A percentile compares a stretch with the other conserved stretches of the same genome.
Conservation (phyloP, 2,888 invertebrate species). For the Dasysyrphus tricinctus region DNA sequence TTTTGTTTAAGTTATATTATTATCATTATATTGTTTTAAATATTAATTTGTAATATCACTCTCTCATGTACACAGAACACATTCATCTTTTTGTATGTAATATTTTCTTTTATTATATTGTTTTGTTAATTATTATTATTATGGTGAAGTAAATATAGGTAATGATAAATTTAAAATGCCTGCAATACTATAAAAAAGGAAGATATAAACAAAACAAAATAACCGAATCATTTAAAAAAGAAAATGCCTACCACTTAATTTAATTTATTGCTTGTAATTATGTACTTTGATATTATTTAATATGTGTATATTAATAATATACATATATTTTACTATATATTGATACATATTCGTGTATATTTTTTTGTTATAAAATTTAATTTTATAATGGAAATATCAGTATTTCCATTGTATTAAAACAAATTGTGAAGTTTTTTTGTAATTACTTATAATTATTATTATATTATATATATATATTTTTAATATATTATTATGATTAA, state of each 20-base stretch:
- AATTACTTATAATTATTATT: constrained; percentile 46
- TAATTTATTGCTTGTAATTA: constrained; percentile 72
- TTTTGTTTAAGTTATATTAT: constrained; percentile 16
- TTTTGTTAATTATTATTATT: constrained; percentile 5
- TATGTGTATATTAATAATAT: constrained; percentile 45
- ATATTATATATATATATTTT: constrained; percentile 41
- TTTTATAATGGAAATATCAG: constrained; percentile 50
- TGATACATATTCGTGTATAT: constrained; percentile 29
- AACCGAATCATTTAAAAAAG: background rate
- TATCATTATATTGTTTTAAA: constrained; percentile 43
- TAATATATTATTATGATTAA: constrained; percentile 59
- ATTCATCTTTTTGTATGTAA: constrained; percentile 11
- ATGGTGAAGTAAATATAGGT: constrained; percentile 1
- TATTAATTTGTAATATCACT: constrained; percentile 25
- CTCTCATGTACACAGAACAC: constrained; percentile 36
- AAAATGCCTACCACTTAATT: constrained; percentile 65
- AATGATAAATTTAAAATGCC: constrained; percentile 25
- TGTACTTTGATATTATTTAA: constrained; percentile 73
- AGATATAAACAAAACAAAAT: background rate
- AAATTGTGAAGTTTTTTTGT: constrained; percentile 42
- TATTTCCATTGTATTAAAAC: constrained; percentile 65
- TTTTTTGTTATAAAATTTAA: constrained; percentile 41
- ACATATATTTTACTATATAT: constrained; percentile 38
- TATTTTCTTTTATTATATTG: constrained; percentile 1
- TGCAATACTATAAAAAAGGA: constrained; percentile 40